Evolutionary conservation across 2,888 invertebrate species (phyloP), one percentile per base, ranked within the genome.

Genomic region (Phragmatobia fuliginosa): DNA sequence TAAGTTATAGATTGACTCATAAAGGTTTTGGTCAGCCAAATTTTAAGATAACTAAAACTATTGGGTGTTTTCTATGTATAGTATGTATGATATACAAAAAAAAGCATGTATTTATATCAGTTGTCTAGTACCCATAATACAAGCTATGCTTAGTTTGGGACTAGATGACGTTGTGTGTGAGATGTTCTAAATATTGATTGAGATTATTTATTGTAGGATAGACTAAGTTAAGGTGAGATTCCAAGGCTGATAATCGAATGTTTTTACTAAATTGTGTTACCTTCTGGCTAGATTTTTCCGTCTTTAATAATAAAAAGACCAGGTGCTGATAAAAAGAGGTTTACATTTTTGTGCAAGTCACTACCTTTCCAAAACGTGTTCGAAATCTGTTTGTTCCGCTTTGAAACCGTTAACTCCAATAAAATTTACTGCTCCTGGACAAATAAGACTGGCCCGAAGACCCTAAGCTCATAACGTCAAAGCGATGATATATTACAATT

Each of bases 401-500:
- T 78, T 72, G 79, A 80, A 85, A 91, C 93, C 91, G 94, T 94
- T 93, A 79, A 90, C 82, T 85, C 79, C 85, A 90, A 91, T 92
- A 93, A 93, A 93, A 91, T 92, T 91, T 86, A 91, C 90, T 89
- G 87, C 84, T 85, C 76, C 85, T 87, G 88, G 87, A 94, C 94
- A 93, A 93, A 91, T 90, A 86, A 77, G 87, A 87, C 89, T 88
- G 84, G 85, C 83, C 80, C 87, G 83, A 86, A 88, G 91, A 91
- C 94, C 95, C 94, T 89, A 88, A 85, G 86, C 87, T 87, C 87
- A 88, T 89, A 89, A 92, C 90, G 95, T 94, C 94, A 95, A 89
- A 88, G 85, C 91, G 93, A 95, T 95, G 95, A 95, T 95, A 94
- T 93, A 95, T 95, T 92, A 92, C 94, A 83, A 94, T 94, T 94